Percentiles rank a stretch among this genome's conserved stretches.
These are phyloP conservation scores for Apotomis turbidana DNA, from an alignment of 2,888 invertebrate genomes.

Conservation along the genomic window DNA sequence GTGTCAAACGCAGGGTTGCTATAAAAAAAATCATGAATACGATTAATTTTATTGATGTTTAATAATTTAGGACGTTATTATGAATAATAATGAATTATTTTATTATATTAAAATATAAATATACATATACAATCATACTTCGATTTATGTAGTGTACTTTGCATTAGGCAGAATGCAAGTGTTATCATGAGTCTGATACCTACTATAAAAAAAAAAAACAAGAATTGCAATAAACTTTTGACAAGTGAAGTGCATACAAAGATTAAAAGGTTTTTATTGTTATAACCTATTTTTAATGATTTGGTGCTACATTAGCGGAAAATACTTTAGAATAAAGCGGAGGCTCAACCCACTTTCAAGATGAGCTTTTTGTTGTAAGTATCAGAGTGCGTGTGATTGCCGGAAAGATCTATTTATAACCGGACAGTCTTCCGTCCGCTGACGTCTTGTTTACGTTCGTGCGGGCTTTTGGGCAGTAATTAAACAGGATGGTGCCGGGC, in stretches of 20 bases:
- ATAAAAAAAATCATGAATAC: neutral
- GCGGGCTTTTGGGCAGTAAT: constrained; percentile 50
- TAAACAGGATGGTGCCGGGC: constrained; percentile 45
- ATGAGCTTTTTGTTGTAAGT: constrained; percentile 88
- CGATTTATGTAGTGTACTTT: neutral
- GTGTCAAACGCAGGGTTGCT: constrained; percentile 34
- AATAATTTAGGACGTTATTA: too few species aligned
- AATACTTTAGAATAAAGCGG: constrained; percentile 51
- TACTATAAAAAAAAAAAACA: constrained; percentile 31
- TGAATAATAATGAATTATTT: too few species aligned
- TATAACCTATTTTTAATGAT: constrained; percentile 65
- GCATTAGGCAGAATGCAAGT: constrained; percentile 11
- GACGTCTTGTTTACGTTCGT: constrained; percentile 72
- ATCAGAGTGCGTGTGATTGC: constrained; percentile 45
- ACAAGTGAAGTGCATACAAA: constrained; percentile 53
- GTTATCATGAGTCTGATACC: neutral
- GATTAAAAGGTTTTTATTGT: constrained; percentile 51
- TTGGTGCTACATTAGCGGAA: constrained; percentile 61
- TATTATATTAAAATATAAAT: too few species aligned
- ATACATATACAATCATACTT: too few species aligned
- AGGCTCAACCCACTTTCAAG: constrained; percentile 55
- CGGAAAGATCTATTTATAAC: constrained; percentile 68
- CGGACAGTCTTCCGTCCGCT: constrained; percentile 59
- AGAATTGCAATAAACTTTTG: constrained; percentile 53
- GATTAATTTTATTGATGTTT: neutral